Conservation (phyloP, 1,140 invertebrate genomes). For the Philaenus spumarius region DNA sequence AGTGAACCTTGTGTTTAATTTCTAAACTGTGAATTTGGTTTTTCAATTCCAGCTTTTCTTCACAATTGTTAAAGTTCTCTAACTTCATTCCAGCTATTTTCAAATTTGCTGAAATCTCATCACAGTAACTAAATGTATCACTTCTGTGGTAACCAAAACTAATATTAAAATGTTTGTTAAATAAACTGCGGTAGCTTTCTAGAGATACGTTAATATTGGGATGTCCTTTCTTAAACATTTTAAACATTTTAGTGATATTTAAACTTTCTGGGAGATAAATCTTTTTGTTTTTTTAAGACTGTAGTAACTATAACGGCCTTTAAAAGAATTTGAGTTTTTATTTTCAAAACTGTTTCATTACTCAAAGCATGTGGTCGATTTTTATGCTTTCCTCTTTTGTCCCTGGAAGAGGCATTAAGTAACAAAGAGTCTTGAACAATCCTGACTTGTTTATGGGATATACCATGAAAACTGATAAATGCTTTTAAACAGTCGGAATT, state of each 20-base stretch:
- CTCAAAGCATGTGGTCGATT: no score
- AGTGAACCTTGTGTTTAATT: constrained; percentile 15
- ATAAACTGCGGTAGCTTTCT: constrained; percentile 16
- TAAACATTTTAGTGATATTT: constrained; percentile 19
- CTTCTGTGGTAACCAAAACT: constrained; percentile 17
- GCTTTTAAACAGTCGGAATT: no score
- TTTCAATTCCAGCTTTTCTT: background rate
- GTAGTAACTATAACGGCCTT: no score
- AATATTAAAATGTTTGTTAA: constrained; percentile 19
- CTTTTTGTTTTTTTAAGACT: no score
- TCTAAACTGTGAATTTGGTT: no score
- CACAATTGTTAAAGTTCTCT: background rate
- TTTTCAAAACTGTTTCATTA: no score
- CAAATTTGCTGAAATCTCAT: constrained; percentile 12
- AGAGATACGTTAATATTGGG: constrained; percentile 7
- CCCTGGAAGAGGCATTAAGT: no score
- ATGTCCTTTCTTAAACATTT: constrained; percentile 3
- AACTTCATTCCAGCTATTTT: constrained; percentile 2
- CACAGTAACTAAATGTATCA: constrained; percentile 11
- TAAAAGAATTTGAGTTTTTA: no score
- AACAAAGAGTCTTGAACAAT: no score
- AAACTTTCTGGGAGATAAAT: constrained; percentile 15
- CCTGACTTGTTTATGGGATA: no score
- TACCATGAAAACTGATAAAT: no score
- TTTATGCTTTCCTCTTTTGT: no score